Conservation (phyloP, 2,113 vertebrate species). For the Neoarius graeffei region DNA sequence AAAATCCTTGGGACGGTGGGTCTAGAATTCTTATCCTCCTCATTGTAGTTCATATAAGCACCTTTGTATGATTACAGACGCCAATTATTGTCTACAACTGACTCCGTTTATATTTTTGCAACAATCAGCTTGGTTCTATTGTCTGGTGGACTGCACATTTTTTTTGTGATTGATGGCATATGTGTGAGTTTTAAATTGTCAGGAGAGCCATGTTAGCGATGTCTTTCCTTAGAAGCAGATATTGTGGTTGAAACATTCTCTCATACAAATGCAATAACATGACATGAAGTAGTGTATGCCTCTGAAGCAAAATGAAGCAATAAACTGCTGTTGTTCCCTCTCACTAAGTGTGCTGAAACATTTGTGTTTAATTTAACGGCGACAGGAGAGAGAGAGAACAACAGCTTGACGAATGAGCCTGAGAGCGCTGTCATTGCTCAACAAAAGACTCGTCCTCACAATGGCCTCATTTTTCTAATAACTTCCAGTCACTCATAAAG, state of each 20-base stretch:
- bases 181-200: not conserved
- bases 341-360: constrained; percentile 56
- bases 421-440: constrained; percentile 72
- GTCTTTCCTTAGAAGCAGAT: constrained; percentile 16
- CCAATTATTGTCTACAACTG: not conserved
- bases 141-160: not conserved
- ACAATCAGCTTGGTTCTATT: not conserved
- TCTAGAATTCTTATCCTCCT: not conserved
- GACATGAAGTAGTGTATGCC: constrained; percentile 6
- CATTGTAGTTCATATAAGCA: not conserved
- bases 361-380: constrained; percentile 74
- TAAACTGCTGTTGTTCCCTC: constrained; percentile 9
- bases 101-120: not conserved
- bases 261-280: not conserved
- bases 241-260: not conserved
- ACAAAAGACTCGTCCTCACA: constrained; percentile 65
- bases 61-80: not conserved
- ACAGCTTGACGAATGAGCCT: constrained; percentile 60
- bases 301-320: constrained; percentile 28
- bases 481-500: constrained; percentile 77
- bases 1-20: not conserved
- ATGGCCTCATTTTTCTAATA: constrained; percentile 75
- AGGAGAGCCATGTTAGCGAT: not conserved
- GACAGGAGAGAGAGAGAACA: constrained; percentile 58
- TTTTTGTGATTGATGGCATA: not conserved